phyloP scores from a whole-genome alignment of 2,888 invertebrate species.

The Hypena proboscidalis region DNA sequence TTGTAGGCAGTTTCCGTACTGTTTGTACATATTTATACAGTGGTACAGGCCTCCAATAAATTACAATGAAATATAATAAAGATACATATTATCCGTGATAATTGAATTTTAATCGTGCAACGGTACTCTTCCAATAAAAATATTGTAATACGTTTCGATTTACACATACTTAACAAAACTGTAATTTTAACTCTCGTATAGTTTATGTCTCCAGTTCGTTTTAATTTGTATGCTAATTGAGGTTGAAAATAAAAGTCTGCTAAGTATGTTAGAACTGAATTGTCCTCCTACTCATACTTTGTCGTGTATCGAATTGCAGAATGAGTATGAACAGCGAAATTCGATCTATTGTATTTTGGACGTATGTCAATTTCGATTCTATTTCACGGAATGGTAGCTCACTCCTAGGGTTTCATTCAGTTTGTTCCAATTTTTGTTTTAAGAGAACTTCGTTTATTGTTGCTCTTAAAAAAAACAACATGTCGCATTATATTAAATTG shows the following conservation, averaged over 20 bases:
- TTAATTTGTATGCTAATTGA: conserved; percentile 3
- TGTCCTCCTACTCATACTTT: conserved; percentile 2
- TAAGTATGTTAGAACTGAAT: not conserved
- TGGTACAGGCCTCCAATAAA: conserved; percentile 14
- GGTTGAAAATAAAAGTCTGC: conserved; percentile 7
- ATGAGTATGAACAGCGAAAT: not conserved
- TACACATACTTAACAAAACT: conserved; percentile 17
- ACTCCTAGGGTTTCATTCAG: not conserved
- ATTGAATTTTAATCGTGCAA: conserved; percentile 32
- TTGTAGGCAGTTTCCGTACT: too few species aligned
- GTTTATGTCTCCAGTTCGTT: not conserved
- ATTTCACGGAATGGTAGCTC: not conserved
- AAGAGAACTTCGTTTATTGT: not conserved
- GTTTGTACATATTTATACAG: too few species aligned
- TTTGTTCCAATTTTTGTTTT: not conserved
- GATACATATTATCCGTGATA: conserved; percentile 14
- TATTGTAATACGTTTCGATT: conserved; percentile 20
- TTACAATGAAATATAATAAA: conserved; percentile 13
- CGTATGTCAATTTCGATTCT: not conserved
- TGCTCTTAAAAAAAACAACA: too few species aligned
- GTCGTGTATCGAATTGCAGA: not conserved
- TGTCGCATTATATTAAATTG: too few species aligned
- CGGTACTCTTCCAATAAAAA: conserved; percentile 19
- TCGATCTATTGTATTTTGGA: not conserved
- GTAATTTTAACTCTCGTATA: conserved; percentile 7